Conservation (phyloP, 2,797 vertebrate genomes). For the Ficedula albicollis region DNA sequence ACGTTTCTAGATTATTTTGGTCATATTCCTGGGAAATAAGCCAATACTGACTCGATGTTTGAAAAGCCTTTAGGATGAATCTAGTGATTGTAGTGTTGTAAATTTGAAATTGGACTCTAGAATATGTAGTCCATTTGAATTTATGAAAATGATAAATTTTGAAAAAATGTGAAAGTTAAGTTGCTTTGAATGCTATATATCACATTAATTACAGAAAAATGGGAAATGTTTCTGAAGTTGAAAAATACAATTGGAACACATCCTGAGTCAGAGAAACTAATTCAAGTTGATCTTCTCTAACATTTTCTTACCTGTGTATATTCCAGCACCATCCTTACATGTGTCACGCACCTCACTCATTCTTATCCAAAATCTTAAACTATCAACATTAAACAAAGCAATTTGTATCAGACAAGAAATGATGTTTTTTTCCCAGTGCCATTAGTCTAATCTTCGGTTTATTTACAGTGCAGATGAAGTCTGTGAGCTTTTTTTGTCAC, state of each 20-base stretch:
- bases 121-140: not conserved
- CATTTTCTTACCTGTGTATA: not conserved
- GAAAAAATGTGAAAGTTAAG: not conserved
- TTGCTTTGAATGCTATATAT: not conserved
- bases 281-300: not conserved
- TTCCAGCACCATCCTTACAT: not conserved
- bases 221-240: not conserved
- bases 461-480: not conserved
- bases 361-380: not conserved
- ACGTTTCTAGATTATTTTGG: constrained; percentile 25
- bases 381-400: not conserved
- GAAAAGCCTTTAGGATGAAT: constrained; percentile 17
- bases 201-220: not conserved
- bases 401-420: not conserved
- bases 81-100: not conserved
- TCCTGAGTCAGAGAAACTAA: not conserved
- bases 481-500: not conserved
- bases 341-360: not conserved
- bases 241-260: not conserved
- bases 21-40: constrained; percentile 42
- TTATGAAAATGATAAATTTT: not conserved
- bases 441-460: not conserved
- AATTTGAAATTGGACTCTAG: not conserved
- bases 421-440: not conserved
- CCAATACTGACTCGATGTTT: constrained; percentile 13